A percentile compares a stretch with the other conserved stretches of the same genome.
Conservation (phyloP, 2,888 invertebrate genomes). For the Mesorhabditis sp. region DNA sequence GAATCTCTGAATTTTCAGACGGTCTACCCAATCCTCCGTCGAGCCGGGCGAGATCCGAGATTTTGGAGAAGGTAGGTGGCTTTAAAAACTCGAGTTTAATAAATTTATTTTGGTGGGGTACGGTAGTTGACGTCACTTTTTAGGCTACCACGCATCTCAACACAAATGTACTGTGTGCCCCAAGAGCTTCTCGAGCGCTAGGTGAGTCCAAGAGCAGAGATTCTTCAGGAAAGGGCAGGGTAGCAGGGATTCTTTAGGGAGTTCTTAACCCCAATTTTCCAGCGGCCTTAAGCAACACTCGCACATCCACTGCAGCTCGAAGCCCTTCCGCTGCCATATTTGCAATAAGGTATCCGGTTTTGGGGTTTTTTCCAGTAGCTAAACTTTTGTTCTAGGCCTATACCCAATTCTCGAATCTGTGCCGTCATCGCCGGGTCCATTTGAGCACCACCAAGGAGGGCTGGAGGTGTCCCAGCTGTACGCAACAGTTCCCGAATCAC, state of each 20-base stretch:
- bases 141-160: neutral
- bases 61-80: slow-evolving; percentile 13
- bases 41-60: slow-evolving; percentile 8
- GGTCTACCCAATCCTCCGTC: neutral
- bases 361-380: neutral
- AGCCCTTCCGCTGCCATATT: slow-evolving; percentile 77
- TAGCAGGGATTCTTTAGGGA: neutral
- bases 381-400: slow-evolving; percentile 72
- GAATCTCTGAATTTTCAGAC: neutral
- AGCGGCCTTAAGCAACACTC: slow-evolving; percentile 98
- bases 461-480: slow-evolving; percentile 20
- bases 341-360: slow-evolving; percentile 70
- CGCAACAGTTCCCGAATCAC: slow-evolving; percentile 74
- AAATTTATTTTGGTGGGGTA: slow-evolving; percentile 6
- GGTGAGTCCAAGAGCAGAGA: slow-evolving; percentile 22
- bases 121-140: too few relatives aligned
- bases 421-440: slow-evolving; percentile 99
- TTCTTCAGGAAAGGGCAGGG: neutral
- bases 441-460: slow-evolving; percentile 65
- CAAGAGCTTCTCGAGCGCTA: slow-evolving; percentile 91
- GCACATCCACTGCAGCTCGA: slow-evolving; percentile 89
- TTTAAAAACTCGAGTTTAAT: slow-evolving; percentile 26
- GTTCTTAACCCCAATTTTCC: slow-evolving; percentile 15
- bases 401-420: slow-evolving; percentile 97
- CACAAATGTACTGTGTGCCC: slow-evolving; percentile 98